Evolutionary conservation across 2,888 invertebrate genomes (phyloP), one percentile per base, ranked within the genome.

Genomic region (Litoditis marina): DNA sequence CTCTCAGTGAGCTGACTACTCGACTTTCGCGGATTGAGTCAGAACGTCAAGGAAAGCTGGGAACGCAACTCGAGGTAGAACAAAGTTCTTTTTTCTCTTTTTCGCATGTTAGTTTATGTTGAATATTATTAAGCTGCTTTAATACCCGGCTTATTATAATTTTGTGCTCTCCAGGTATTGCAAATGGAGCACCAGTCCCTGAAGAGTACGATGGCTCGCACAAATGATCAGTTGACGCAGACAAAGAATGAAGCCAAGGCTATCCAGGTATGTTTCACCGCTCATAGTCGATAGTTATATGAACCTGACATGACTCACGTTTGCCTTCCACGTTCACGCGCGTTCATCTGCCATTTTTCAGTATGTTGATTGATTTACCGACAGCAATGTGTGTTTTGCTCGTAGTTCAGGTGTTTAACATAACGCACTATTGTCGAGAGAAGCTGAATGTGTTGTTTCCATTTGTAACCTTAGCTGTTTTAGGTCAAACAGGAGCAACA

Each of bases 171-270:
- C 25, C 7, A 56, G 57, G 47, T 51, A 36, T 32, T 72, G 4
- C 51, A 56, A 50, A 25, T 64, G 4, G 72, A 72, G 46, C 57
- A 66, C 16, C 68, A 72, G 44, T 61, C 60, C 25, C 50, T 68
- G 50, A 72, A 72, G 39, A 39, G 63, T 3, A 60, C 67, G 1
- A 32, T 60, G 3, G 42, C 66, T 32, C 59, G 69, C 5, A 19
- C 66, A 2, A 52, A 44, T 13, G 69, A 68, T 47, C 66, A 69
- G 32, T 28, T 69, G 5, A 56, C 64, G 11, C 66, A 68, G 34
- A n/a, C 52, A 1, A 63, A 62, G 13, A 69, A 68, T 27, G 72
- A 72, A n/a, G 34, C 69, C 7, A 69, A 69, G 32, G 22, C 66
- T 6, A 16, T 53, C 2, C 56, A 56, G 56, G 56, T 56, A 22